Evolutionary conservation across 2,113 vertebrate genomes (phyloP).

Genomic region (Orthonyx spaldingii): DNA sequence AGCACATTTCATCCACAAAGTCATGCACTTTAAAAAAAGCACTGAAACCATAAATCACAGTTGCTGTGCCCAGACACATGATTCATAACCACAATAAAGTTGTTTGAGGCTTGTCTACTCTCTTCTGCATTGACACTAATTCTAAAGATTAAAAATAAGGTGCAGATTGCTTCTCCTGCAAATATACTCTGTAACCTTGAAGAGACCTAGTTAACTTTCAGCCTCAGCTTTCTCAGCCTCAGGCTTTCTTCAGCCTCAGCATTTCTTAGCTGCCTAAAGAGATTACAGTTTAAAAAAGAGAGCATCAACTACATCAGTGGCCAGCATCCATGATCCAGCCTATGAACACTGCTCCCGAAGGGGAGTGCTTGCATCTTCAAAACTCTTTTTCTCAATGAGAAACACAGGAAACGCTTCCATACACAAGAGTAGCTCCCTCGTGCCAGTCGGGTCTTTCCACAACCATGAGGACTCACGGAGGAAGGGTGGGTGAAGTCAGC

Average conservation of each 20-base stretch:
- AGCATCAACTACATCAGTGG: background rate
- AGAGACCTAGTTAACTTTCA: background rate
- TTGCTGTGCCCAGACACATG: background rate
- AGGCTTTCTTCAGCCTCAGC: background rate
- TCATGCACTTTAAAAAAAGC: background rate
- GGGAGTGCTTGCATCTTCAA: background rate
- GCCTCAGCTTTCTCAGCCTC: background rate
- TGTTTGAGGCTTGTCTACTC: background rate
- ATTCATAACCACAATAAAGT: background rate
- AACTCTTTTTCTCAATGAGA: background rate
- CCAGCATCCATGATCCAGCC: background rate
- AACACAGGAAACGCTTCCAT: background rate
- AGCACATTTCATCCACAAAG: background rate
- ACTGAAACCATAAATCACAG: background rate
- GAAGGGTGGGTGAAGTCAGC: background rate
- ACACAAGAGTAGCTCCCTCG: background rate
- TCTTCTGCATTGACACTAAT: background rate
- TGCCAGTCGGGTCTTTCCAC: background rate
- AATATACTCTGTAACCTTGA: background rate
- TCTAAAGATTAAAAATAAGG: background rate
- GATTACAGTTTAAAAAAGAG: background rate
- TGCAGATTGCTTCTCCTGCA: background rate
- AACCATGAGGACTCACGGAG: background rate
- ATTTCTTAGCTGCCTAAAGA: background rate
- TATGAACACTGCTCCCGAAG: background rate